Base-by-base conservation (phyloP, 2,797 vertebrate species). In the Sebastes hubbsi region DNA sequence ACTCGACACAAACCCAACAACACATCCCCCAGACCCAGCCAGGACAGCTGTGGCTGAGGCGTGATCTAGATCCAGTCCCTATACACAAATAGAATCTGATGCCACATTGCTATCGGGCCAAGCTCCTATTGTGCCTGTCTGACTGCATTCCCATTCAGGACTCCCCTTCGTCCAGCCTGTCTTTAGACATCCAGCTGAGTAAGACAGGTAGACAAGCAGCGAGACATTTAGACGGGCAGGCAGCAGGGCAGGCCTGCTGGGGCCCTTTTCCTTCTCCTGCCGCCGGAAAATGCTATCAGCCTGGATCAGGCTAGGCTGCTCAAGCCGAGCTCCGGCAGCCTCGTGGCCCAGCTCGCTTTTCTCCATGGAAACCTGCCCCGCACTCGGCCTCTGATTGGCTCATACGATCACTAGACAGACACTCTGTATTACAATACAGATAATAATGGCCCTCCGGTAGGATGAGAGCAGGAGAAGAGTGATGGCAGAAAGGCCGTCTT, bases 321-420 rank as follows among this genome's bases (percentile, higher is more conserved):
- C 76, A 81, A 84, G 70, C 85, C 75, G 77, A 91, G 86, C 89
- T 82, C 72, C 88, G 55, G 83, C 77, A 76, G 79, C 80, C 88
- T 91, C 74, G 38, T n/a, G 10, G 87, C 73, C 80, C 27, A 4
- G 79, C 80, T 72, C 14, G 65, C 78, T 87, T 80, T 90, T 93
- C 92, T 91, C 92, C 94, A 94, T 94, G 94, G 93, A 93, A 93
- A 94, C 92, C 91, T 90, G 86, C 84, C 78, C 83, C 81, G 76
- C 81, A 82, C 82, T 83, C 65, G 25, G 75, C 79, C 82, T 85
- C 76, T 88, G 91, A 94, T 94, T 94, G 93, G 93, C 81, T 91
- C 70, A 9, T 67, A 83, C 82, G 60, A 86, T 93, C 89, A 87
- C 85, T 82, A 91, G 88, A 93, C 89, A 91, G 93, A 89, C 80